These are phyloP conservation scores for Panagrolaimus sp. DNA, from an alignment of 1,140 invertebrate species.

Conservation along the genomic window DNA sequence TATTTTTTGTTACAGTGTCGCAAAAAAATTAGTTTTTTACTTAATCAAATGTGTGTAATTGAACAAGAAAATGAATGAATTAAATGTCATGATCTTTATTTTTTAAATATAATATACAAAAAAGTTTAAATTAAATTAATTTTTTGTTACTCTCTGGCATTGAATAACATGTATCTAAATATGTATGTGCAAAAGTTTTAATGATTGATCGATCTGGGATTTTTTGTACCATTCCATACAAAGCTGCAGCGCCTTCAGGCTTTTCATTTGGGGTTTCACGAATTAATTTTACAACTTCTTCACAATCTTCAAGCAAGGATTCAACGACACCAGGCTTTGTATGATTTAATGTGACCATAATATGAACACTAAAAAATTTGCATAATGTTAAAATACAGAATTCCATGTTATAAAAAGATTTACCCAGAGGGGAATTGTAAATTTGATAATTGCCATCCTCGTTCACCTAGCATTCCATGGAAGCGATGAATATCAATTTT, in stretches of 20 bases:
- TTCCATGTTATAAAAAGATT: constrained; percentile 11
- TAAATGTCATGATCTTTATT: neutral
- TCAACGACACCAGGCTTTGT: constrained; percentile 17
- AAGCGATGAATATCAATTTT: constrained; percentile 21
- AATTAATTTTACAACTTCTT: neutral
- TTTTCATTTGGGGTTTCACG: neutral
- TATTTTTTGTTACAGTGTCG: too few relatives aligned
- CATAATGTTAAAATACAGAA: too few relatives aligned
- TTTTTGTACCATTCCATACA: constrained; percentile 20
- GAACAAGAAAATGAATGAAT: neutral
- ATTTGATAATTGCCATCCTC: constrained; percentile 18
- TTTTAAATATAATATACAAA: neutral
- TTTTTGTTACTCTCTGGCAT: neutral
- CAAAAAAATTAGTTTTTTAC: neutral
- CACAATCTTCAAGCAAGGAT: neutral
- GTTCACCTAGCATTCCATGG: constrained; percentile 9
- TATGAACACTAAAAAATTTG: constrained; percentile 18
- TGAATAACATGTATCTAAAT: constrained; percentile 17
- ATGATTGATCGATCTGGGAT: constrained; percentile 19
- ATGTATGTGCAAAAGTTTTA: constrained; percentile 7
- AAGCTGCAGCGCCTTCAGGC: constrained; percentile 1
- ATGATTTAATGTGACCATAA: constrained; percentile 24
- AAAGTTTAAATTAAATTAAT: neutral
- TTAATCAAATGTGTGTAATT: neutral
- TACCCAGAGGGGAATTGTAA: constrained; percentile 21